Conservation (phyloP, 2,113 vertebrate genomes). For the Chloebia gouldiae region DNA sequence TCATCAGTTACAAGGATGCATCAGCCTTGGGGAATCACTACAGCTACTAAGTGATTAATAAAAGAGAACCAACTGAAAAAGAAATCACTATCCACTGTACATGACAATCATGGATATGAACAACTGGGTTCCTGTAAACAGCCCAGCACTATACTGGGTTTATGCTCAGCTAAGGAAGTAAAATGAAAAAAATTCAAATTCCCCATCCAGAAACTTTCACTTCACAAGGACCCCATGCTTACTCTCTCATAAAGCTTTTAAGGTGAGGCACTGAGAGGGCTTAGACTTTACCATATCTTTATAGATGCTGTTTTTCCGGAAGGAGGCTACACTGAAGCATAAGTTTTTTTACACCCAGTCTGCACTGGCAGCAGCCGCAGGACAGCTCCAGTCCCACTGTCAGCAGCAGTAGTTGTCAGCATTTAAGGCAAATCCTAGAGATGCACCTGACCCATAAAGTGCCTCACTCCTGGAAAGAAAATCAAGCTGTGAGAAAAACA, state of each 20-base stretch:
- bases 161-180: neutral
- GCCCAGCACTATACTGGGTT: neutral
- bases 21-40: neutral
- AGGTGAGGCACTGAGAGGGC: neutral
- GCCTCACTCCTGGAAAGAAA: neutral
- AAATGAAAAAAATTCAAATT: neutral
- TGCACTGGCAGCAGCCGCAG: neutral
- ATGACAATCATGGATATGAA: neutral
- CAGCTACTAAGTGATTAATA: neutral
- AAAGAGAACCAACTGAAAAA: slow-evolving; percentile 3
- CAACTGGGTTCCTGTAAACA: neutral
- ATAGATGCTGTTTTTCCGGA: neutral
- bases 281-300: neutral
- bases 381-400: neutral
- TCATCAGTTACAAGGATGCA: neutral
- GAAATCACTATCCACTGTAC: neutral
- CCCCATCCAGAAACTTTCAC: neutral
- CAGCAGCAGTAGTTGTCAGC: neutral
- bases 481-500: neutral
- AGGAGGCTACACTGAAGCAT: neutral
- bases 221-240: neutral
- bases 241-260: neutral
- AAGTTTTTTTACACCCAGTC: neutral
- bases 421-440: neutral
- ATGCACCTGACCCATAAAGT: neutral